phyloP scores from a whole-genome alignment of 2,888 invertebrate genomes.

The Entomobrya proxima region DNA sequence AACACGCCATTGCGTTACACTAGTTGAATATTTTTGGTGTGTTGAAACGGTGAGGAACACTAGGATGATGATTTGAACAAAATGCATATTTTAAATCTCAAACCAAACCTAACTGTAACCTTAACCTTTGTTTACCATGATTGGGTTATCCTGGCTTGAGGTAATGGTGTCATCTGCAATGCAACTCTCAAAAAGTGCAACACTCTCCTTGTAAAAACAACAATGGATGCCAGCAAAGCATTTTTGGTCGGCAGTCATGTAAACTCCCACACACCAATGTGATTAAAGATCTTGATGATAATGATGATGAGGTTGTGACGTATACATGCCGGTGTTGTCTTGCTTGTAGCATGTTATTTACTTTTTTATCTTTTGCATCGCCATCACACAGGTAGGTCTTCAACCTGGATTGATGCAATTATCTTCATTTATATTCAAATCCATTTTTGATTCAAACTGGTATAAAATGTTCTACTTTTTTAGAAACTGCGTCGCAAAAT shows the following conservation, averaged over 20 bases:
- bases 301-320: neutral
- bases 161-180: slow-evolving; percentile 33
- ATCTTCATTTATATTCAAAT: neutral
- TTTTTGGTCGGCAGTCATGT: neutral
- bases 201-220: slow-evolving; percentile 35
- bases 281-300: slow-evolving; percentile 15
- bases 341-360: neutral
- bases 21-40: no score
- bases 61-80: no score
- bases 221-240: slow-evolving; percentile 5
- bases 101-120: slow-evolving; percentile 44
- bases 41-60: no score
- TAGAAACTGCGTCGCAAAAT: neutral
- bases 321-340: neutral
- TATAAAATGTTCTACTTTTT: slow-evolving; percentile 1
- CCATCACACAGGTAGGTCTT: neutral
- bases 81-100: no score
- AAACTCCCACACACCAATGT: slow-evolving; percentile 46
- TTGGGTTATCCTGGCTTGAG: neutral
- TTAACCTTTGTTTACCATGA: slow-evolving; percentile 53
- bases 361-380: neutral
- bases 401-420: neutral
- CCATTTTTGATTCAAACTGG: neutral
- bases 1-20: no score
- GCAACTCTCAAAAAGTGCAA: slow-evolving; percentile 40